A percentile compares a stretch with the other conserved stretches of the same genome.
These are phyloP conservation scores for Ctenoplectra terminalis DNA, from an alignment of 1,140 invertebrate genomes.

Conservation along the genomic window DNA sequence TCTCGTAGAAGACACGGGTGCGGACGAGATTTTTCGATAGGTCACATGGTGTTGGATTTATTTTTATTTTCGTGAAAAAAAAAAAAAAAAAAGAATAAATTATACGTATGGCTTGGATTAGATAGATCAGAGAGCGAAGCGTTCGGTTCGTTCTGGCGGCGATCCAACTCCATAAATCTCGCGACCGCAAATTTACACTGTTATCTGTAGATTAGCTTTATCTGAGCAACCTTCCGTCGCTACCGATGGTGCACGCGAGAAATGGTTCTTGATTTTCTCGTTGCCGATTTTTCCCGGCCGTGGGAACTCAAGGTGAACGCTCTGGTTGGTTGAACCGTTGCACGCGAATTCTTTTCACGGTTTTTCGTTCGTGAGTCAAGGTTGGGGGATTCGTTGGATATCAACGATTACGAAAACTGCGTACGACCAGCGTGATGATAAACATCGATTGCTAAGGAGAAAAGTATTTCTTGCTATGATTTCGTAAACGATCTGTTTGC, in stretches of 20 bases:
- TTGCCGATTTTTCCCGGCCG: not conserved
- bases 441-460: not conserved
- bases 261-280: not conserved
- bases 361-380: not conserved
- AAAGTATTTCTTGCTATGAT: not conserved
- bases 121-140: not conserved
- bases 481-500: not conserved
- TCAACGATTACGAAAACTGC: slow-evolving; percentile 1
- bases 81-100: no score
- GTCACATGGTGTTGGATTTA: not conserved
- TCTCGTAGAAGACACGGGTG: no score
- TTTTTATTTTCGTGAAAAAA: slow-evolving; percentile 15
- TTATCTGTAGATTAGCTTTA: slow-evolving; percentile 49
- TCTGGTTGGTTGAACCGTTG: not conserved
- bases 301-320: not conserved
- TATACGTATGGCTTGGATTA: not conserved
- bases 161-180: slow-evolving; percentile 38
- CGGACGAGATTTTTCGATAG: slow-evolving; percentile 17
- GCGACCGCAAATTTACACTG: slow-evolving; percentile 38
- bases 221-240: slow-evolving; percentile 32
- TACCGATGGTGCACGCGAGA: slow-evolving; percentile 5
- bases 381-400: not conserved
- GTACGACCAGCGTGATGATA: not conserved
- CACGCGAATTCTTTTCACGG: not conserved
- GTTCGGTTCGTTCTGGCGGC: not conserved